These are phyloP conservation scores for Parambassis ranga DNA, from an alignment of 2,797 vertebrate genomes.

Conservation along the genomic window DNA sequence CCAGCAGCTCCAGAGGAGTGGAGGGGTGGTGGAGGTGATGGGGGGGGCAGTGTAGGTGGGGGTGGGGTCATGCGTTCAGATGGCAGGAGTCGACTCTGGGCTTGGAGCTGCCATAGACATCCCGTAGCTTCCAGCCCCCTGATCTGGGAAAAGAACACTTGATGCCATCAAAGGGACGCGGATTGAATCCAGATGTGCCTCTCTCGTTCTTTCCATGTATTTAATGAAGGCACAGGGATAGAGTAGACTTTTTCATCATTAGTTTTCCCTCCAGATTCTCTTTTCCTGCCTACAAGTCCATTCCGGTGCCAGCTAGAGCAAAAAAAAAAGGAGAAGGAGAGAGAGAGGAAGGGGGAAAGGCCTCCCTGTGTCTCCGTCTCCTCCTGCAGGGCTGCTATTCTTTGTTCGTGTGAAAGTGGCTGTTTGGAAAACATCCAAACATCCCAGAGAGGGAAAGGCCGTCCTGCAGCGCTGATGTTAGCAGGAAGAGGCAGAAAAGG, in stretches of 20 bases:
- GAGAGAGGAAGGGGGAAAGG: conserved; percentile 1
- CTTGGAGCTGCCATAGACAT: conserved; percentile 87
- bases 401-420: conserved; percentile 59
- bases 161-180: conserved; percentile 97
- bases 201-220: conserved; percentile 92
- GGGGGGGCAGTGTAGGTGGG: conserved; percentile 1
- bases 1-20: neutral
- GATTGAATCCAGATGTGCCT: conserved; percentile 98
- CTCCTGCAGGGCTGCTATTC: conserved; percentile 41
- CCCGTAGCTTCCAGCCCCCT: conserved; percentile 88
- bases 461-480: conserved; percentile 17
- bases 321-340: neutral
- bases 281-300: conserved; percentile 75
- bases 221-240: conserved; percentile 95
- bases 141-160: conserved; percentile 97
- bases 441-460: conserved; percentile 28
- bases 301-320: conserved; percentile 62
- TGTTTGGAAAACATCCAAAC: conserved; percentile 60
- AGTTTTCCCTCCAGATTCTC: conserved; percentile 82
- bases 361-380: conserved; percentile 47
- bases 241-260: conserved; percentile 95
- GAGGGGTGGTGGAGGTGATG: conserved; percentile 31
- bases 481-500: neutral
- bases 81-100: conserved; percentile 77
- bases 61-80: conserved; percentile 68